Evolutionary conservation across 2,797 vertebrate genomes (phyloP), one percentile per base, ranked within the genome.

Genomic region (Limnodromus scolopaceus): DNA sequence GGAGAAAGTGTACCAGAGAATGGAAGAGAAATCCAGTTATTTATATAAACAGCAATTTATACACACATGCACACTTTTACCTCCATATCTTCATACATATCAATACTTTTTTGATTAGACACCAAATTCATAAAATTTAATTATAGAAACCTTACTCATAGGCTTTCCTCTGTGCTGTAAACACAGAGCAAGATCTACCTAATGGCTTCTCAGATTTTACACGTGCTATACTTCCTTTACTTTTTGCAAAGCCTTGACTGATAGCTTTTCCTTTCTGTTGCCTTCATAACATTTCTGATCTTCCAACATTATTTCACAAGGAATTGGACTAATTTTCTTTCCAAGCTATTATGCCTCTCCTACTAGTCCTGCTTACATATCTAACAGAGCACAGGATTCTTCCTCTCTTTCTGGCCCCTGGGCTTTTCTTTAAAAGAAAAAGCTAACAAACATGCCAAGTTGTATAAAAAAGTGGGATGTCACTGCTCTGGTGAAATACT

Each of bases 401-500:
- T 95, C 84, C 89, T 66, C 91, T 95, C 71, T 94, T 94, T 84
- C 77, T 91, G 96, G 90, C 97, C 98, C 68, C 89, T 76, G 70
- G 98, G 96, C 95, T 96, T 95, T 96, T 97, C 63, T 95, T 97
- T 84, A 85, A 94, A 97, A 97, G 91, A 94, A 96, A 94, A 78
- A 94, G 79, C 86, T 89, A 97, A 94, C 85, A 96, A 96, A 97
- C 95, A 96, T 92, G 97, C 97, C 98, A 98, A 97, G 94, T 95
- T 95, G 53, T 76, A 97, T 97, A 93, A 94, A 95, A 94, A 91
- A 95, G 88, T 87, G 71, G 68, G 51, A 82, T 95, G 95, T 98
- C 97, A 95, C 61, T 25, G 93, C 71, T 63, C 55, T 34, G 14
- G 89, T 91, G 90, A 97, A 91, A 94, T 89, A 87, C 83, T 77